Evolutionary conservation across 2,888 invertebrate species (phyloP).

Genomic region (Acronicta aceris): DNA sequence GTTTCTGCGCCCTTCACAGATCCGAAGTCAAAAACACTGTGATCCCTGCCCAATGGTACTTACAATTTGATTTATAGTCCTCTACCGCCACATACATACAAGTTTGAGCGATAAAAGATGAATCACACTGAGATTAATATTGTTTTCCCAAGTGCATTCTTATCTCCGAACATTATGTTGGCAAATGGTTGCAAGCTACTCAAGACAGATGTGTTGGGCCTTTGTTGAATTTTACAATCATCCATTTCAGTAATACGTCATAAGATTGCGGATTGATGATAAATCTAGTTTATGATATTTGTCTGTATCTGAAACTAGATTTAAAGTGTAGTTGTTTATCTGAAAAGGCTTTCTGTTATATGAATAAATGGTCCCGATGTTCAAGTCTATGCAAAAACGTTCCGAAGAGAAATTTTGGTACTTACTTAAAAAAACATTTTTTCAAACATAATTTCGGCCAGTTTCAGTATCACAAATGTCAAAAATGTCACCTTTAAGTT

Average conservation of each 20-base stretch:
- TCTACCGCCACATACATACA: constrained; percentile 70
- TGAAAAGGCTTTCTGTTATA: background rate
- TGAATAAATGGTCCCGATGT: too few species aligned
- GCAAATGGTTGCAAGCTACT: constrained; percentile 74
- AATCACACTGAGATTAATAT: constrained; percentile 80
- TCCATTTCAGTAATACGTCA: constrained; percentile 44
- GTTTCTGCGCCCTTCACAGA: constrained; percentile 34
- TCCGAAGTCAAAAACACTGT: constrained; percentile 46
- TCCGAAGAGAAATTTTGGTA: too few species aligned
- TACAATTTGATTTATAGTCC: constrained; percentile 75
- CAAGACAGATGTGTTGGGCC: constrained; percentile 65
- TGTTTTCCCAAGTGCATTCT: constrained; percentile 70
- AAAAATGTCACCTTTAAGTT: too few species aligned
- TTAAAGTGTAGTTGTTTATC: background rate
- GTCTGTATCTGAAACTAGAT: constrained; percentile 24
- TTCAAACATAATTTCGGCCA: too few species aligned
- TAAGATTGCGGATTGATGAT: constrained; percentile 41
- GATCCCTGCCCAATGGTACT: constrained; percentile 61
- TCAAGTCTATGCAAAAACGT: too few species aligned
- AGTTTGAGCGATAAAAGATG: constrained; percentile 83
- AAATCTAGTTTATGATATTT: constrained; percentile 36
- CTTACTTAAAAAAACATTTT: too few species aligned
- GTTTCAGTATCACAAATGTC: too few species aligned
- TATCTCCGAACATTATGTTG: constrained; percentile 79
- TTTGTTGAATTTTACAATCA: constrained; percentile 51